phyloP scores from a whole-genome alignment of 2,797 vertebrate species.

The Streptopelia turtur region DNA sequence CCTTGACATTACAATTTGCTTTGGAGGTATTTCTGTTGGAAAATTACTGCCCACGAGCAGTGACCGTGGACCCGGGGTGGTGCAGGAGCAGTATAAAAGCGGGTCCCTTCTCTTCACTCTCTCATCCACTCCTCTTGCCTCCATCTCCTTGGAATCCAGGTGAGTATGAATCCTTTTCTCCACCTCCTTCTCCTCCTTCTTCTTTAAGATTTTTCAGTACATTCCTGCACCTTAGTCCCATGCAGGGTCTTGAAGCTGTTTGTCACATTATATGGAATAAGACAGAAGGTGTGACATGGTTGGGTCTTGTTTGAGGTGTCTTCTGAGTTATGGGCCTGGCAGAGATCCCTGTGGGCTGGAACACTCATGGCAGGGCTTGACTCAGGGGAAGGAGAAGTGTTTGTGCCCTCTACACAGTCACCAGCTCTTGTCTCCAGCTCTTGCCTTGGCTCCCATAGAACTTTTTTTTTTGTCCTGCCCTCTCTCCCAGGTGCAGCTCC shows the following conservation, averaged over 20 bases:
- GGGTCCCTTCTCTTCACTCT: neutral
- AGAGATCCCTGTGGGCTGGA: neutral
- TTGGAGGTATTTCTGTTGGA: neutral
- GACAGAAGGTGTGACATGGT: neutral
- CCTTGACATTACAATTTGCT: too few species aligned
- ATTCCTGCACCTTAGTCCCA: neutral
- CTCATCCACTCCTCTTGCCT: neutral
- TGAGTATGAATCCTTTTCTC: neutral
- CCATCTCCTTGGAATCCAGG: neutral
- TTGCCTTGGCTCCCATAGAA: neutral
- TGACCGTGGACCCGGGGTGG: neutral
- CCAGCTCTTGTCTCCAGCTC: too few species aligned
- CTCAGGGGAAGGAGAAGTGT: neutral
- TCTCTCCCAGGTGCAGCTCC: neutral
- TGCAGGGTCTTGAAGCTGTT: neutral
- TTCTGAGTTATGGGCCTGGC: neutral
- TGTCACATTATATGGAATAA: accelerated
- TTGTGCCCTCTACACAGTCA: too few species aligned
- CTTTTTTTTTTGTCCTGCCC: neutral
- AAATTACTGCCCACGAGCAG: neutral
- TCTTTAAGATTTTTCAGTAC: neutral
- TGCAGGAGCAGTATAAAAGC: neutral
- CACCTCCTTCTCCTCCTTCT: too few species aligned
- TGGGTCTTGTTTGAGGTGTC: neutral
- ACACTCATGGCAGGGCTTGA: neutral